Conservation (phyloP, 2,888 invertebrate species). For the Agrilus mali region DNA sequence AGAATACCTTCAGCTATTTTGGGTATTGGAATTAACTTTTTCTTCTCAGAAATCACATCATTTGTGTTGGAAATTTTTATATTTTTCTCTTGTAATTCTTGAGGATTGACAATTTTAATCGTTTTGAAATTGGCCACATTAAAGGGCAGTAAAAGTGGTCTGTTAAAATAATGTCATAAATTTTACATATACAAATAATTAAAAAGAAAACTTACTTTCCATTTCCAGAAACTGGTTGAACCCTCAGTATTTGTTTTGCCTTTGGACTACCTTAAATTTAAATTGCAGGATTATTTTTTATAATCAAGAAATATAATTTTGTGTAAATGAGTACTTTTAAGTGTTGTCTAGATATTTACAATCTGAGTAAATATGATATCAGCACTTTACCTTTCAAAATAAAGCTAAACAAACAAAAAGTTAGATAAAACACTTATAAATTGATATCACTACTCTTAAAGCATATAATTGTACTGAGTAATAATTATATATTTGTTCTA, state of each 20-base stretch:
- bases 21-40: no score
- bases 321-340: neutral
- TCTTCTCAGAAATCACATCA: conserved; percentile 3
- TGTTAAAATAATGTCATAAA: conserved; percentile 20
- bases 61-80: conserved; percentile 25
- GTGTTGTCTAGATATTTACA: no score
- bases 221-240: conserved; percentile 29
- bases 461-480: neutral
- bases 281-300: neutral
- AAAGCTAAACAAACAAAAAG: no score
- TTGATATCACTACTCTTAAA: no score
- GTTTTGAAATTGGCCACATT: conserved; percentile 60
- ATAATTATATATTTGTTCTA: neutral
- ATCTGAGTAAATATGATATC: no score
- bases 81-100: conserved; percentile 41
- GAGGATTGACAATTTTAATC: conserved; percentile 59
- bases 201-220: conserved; percentile 17
- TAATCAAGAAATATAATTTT: no score
- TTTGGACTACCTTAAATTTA: conserved; percentile 5
- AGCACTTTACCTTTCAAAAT: no score
- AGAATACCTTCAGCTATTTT: no score
- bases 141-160: conserved; percentile 60
- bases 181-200: neutral
- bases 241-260: conserved; percentile 25
- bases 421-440: no score